Conservation (phyloP, 2,888 invertebrate genomes). For the Trissolcus brochymenae region DNA sequence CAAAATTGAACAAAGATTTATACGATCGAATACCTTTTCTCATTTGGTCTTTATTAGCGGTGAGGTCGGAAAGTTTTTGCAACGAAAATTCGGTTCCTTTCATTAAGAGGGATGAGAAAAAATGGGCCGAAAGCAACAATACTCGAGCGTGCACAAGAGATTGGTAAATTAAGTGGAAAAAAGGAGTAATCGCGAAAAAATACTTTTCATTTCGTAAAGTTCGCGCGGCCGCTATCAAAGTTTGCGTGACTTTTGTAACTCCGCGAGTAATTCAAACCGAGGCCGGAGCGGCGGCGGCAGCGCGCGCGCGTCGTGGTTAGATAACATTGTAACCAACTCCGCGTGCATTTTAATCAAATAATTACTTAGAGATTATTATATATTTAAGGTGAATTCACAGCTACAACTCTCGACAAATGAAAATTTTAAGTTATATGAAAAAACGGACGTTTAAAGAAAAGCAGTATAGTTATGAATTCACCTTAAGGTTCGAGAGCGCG, state of each 20-base stretch:
- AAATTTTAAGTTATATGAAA: no score
- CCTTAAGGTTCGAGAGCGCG: background rate
- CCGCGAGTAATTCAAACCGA: conserved; percentile 59
- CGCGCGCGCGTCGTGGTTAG: conserved; percentile 54
- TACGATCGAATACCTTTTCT: conserved; percentile 25
- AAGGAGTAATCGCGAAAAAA: conserved; percentile 55
- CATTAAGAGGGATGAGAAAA: conserved; percentile 44
- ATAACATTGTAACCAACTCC: conserved; percentile 62
- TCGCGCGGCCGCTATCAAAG: conserved; percentile 45
- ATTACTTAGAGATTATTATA: conserved; percentile 56
- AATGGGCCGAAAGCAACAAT: conserved; percentile 35
- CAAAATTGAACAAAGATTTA: conserved; percentile 32
- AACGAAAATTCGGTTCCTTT: conserved; percentile 33
- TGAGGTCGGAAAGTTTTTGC: conserved; percentile 22
- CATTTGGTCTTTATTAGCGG: conserved; percentile 35
- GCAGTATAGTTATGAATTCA: no score
- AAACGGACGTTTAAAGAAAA: no score
- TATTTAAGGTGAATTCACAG: no score
- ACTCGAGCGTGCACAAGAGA: conserved; percentile 45
- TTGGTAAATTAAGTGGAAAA: conserved; percentile 56
- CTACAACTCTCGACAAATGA: no score
- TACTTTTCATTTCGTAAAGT: conserved; percentile 57
- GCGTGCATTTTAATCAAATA: conserved; percentile 63
- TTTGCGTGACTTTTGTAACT: conserved; percentile 57
- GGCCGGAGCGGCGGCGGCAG: background rate